Evolutionary conservation across 2,797 vertebrate species (phyloP).

Genomic region (Choloepus didactylus): DNA sequence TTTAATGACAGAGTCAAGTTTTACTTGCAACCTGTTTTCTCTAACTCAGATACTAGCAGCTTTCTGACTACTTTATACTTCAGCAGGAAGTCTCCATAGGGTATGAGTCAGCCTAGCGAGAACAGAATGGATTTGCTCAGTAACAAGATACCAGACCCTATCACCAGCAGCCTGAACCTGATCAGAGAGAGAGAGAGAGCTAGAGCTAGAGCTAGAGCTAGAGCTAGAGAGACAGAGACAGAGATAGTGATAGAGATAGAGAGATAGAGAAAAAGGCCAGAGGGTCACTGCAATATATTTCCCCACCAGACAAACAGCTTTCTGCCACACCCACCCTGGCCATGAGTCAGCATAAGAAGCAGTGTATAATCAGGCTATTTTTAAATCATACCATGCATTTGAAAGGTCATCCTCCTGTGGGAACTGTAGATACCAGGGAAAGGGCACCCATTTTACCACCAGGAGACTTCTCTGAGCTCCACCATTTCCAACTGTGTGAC

Average conservation of each 20-base stretch:
- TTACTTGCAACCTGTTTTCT: neutral
- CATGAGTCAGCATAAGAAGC: neutral
- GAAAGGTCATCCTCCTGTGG: conserved; percentile 17
- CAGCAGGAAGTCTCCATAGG: neutral
- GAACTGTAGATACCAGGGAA: neutral
- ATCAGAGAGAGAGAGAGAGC: neutral
- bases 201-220: too few species aligned
- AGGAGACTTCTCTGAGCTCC: neutral
- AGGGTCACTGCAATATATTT: neutral
- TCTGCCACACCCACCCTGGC: neutral
- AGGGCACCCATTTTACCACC: neutral
- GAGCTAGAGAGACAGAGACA: too few species aligned
- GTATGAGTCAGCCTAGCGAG: neutral
- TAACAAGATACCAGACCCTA: neutral
- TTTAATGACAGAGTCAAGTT: neutral
- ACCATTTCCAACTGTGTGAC: neutral
- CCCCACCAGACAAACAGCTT: neutral
- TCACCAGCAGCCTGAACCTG: neutral
- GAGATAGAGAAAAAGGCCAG: neutral
- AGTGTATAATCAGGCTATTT: neutral
- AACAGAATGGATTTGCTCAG: neutral
- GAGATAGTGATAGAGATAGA: neutral
- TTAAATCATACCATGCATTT: neutral
- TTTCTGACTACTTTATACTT: neutral
- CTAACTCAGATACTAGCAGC: neutral